Percentiles rank a stretch among this genome's conserved stretches.
phyloP scores from a whole-genome alignment of 2,113 vertebrate genomes.

The Procavia capensis region DNA sequence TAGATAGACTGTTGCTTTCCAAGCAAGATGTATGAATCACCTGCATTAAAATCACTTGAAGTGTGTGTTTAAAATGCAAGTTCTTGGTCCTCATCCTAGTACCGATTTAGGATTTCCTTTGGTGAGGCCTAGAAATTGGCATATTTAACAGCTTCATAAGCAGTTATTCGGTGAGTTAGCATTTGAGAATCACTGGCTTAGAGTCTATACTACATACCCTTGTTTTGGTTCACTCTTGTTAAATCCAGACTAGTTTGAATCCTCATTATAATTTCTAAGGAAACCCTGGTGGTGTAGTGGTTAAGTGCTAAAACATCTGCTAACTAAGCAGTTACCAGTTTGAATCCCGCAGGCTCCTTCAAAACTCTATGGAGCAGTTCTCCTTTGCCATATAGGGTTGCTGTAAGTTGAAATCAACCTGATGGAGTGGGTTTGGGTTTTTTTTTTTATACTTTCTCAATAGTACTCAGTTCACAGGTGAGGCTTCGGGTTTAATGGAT shows the following conservation, averaged over 20 bases:
- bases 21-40: background rate
- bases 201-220: background rate
- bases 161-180: background rate
- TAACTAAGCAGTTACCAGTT: too few species aligned
- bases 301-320: too few species aligned
- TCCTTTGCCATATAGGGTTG: too few species aligned
- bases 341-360: too few species aligned
- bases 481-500: background rate
- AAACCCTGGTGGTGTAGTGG: too few species aligned
- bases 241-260: background rate
- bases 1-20: background rate
- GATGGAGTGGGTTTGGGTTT: too few species aligned
- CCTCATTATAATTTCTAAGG: slow-evolving; percentile 20
- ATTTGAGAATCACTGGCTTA: background rate
- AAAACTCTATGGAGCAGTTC: too few species aligned
- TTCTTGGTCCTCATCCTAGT: background rate
- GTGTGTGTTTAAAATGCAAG: background rate
- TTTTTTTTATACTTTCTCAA: slow-evolving; percentile 34
- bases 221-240: background rate
- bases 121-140: background rate
- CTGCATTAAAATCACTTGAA: background rate
- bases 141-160: background rate
- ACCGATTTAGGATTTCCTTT: background rate
- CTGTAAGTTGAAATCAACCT: too few species aligned
- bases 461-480: background rate